Evolutionary conservation across 2,113 vertebrate genomes (phyloP).

Genomic region (Rhynchopsitta pachyrhyncha): DNA sequence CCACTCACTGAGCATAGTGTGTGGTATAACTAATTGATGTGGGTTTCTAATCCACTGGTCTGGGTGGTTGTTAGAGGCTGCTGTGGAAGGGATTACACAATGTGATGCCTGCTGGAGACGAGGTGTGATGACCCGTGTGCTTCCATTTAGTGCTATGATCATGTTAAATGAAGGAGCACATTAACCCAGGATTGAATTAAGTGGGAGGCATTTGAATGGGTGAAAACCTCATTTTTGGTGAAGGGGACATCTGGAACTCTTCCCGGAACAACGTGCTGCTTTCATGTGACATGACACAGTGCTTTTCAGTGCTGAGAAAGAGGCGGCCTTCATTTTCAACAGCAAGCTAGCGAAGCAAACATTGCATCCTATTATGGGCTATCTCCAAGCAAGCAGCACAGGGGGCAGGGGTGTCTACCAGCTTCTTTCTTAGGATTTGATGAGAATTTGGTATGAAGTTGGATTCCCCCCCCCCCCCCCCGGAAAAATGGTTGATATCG

Average conservation of each 20-base stretch:
- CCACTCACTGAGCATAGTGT: neutral
- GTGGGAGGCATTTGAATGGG: constrained; percentile 14
- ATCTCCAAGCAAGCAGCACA: neutral
- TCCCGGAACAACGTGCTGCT: neutral
- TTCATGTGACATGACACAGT: neutral
- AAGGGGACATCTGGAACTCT: constrained; percentile 18
- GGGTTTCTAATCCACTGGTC: neutral
- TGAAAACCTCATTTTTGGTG: constrained; percentile 32
- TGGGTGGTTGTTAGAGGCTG: constrained; percentile 9
- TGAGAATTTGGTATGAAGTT: neutral
- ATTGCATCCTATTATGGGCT: neutral
- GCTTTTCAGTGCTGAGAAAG: neutral
- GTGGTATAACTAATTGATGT: neutral
- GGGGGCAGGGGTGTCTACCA: neutral
- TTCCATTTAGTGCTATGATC: constrained; percentile 51
- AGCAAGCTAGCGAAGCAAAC: neutral
- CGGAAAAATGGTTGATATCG: no score
- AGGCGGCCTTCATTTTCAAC: neutral
- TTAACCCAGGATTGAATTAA: constrained; percentile 48
- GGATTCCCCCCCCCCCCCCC: neutral
- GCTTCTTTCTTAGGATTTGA: neutral
- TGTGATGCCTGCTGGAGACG: constrained; percentile 22
- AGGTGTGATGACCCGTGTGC: constrained; percentile 24
- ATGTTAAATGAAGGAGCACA: constrained; percentile 60
- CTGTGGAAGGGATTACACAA: constrained; percentile 39